phyloP scores from a whole-genome alignment of 2,113 vertebrate species.

The Amia ocellicauda region DNA sequence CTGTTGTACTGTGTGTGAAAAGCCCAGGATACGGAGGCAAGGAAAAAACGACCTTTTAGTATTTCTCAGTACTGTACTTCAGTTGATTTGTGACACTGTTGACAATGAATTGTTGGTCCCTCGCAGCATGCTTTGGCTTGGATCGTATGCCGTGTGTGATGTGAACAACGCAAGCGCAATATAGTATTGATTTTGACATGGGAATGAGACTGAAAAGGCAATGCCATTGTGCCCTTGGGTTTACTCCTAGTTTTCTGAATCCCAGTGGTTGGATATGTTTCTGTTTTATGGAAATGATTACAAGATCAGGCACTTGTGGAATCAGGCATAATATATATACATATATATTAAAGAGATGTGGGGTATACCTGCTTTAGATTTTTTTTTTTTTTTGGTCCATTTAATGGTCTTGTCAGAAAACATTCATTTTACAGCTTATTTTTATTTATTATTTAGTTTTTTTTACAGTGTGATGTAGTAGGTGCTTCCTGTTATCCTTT shows the following conservation, averaged over 20 bases:
- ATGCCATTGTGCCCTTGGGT: constrained; percentile 6
- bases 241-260: constrained; percentile 35
- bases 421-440: constrained; percentile 34
- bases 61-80: constrained; percentile 28
- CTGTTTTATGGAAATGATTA: constrained; percentile 49
- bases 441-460: constrained; percentile 27
- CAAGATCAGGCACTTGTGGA: constrained; percentile 35
- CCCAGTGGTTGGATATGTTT: constrained; percentile 42
- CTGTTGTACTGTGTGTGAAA: constrained; percentile 17
- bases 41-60: background rate
- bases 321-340: constrained; percentile 30
- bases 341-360: constrained; percentile 29
- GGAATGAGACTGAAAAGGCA: constrained; percentile 11
- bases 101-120: constrained; percentile 17
- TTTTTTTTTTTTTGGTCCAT: constrained; percentile 40
- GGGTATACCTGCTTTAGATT: constrained; percentile 23
- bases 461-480: constrained; percentile 26
- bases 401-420: constrained; percentile 44
- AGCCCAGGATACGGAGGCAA: constrained; percentile 1
- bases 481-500: constrained; percentile 9
- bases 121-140: constrained; percentile 16
- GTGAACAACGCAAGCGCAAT: constrained; percentile 19
- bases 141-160: constrained; percentile 30
- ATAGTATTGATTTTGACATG: constrained; percentile 17
- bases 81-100: constrained; percentile 23